Conservation (phyloP, 2,888 invertebrate species). For the Drosophila barbarae region DNA sequence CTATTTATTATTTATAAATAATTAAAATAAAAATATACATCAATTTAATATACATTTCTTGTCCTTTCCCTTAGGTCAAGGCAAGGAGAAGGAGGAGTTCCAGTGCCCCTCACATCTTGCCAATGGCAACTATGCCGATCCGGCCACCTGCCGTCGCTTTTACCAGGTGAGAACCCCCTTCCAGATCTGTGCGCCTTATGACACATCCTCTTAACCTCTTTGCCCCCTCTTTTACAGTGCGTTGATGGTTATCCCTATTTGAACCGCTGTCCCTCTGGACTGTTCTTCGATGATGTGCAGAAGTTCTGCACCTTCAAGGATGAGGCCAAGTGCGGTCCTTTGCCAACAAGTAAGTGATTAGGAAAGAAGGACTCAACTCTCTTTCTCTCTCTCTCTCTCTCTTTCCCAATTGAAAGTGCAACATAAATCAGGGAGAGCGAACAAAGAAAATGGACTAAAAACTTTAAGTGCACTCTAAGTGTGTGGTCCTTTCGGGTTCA, state of each 20-base stretch:
- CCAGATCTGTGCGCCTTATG: neutral
- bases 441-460: conserved; percentile 36
- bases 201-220: neutral
- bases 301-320: conserved; percentile 94
- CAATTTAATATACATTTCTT: too few species aligned
- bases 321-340: conserved; percentile 94
- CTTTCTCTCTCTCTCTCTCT: conserved; percentile 4
- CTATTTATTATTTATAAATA: too few species aligned
- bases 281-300: conserved; percentile 93
- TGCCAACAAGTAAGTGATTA: conserved; percentile 88
- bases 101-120: conserved; percentile 90
- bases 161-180: conserved; percentile 85
- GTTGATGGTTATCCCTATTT: conserved; percentile 93
- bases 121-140: conserved; percentile 94
- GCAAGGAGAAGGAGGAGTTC: conserved; percentile 83
- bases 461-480: conserved; percentile 70
- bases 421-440: conserved; percentile 63
- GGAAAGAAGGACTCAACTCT: conserved; percentile 8
- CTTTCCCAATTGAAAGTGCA: conserved; percentile 64
- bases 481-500: conserved; percentile 35
- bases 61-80: conserved; percentile 62
- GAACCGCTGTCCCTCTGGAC: conserved; percentile 92
- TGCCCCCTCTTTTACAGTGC: conserved; percentile 83
- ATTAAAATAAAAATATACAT: too few species aligned
- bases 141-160: conserved; percentile 91